Percentiles rank a stretch among this genome's conserved stretches.
These are phyloP conservation scores for Gila robusta DNA, from an alignment of 2,797 vertebrate species.

Conservation along the genomic window DNA sequence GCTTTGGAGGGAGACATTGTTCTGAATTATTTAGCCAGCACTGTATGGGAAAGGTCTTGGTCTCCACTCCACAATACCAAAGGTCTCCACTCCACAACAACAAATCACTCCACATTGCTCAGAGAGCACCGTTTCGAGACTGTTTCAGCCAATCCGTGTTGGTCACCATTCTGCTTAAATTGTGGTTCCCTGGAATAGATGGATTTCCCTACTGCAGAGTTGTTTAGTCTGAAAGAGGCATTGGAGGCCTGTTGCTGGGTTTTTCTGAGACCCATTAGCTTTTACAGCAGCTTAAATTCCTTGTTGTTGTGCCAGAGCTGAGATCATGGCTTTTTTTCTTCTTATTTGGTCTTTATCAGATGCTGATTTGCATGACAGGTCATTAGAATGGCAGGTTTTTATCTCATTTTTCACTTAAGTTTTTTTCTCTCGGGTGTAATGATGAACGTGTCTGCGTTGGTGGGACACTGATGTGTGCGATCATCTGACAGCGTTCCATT, in stretches of 20 bases:
- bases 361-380: slow-evolving; percentile 47
- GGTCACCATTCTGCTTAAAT: slow-evolving; percentile 33
- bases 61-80: background rate
- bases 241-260: slow-evolving; percentile 48
- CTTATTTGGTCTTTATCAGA: slow-evolving; percentile 64
- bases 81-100: background rate
- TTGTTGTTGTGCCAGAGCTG: slow-evolving; percentile 56
- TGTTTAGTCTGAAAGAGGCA: slow-evolving; percentile 34
- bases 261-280: slow-evolving; percentile 58
- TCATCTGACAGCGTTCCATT: background rate
- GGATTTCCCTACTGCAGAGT: slow-evolving; percentile 48
- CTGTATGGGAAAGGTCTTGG: background rate
- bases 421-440: slow-evolving; percentile 30
- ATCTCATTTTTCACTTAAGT: background rate
- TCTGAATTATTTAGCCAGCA: slow-evolving; percentile 17
- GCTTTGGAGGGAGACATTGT: background rate
- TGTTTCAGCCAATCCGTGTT: background rate
- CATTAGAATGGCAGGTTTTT: slow-evolving; percentile 43
- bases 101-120: slow-evolving; percentile 3
- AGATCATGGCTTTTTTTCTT: slow-evolving; percentile 60
- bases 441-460: slow-evolving; percentile 39
- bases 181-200: slow-evolving; percentile 15
- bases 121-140: background rate
- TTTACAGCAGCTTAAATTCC: slow-evolving; percentile 62
- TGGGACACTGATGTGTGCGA: slow-evolving; percentile 22